These are phyloP conservation scores for Boulengeromyrus knoepffleri DNA, from an alignment of 2,113 vertebrate species.

Conservation along the genomic window DNA sequence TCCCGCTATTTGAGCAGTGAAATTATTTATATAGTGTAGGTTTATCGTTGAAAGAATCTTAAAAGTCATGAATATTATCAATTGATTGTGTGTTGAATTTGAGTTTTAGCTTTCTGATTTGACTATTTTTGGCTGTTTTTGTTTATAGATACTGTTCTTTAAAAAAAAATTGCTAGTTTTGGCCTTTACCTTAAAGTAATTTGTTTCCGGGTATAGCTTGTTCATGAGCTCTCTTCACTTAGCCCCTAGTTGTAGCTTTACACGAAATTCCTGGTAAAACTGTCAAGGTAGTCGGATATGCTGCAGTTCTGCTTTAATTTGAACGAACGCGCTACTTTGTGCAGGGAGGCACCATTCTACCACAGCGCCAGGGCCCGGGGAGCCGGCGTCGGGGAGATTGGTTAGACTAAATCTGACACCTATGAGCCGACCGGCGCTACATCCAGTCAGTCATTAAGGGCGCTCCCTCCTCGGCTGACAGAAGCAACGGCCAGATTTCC, in stretches of 20 bases:
- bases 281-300: neutral
- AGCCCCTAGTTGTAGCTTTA: neutral
- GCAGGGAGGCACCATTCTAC: neutral
- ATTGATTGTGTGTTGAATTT: neutral
- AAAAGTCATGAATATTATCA: neutral
- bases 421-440: neutral
- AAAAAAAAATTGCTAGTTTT: neutral
- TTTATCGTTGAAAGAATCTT: neutral
- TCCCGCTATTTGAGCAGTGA: neutral
- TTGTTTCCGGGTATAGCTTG: neutral
- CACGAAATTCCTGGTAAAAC: neutral
- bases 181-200: neutral
- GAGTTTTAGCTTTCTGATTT: neutral
- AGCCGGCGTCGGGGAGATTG: neutral
- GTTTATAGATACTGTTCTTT: neutral
- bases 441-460: slow-evolving; percentile 2
- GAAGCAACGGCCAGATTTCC: neutral
- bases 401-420: neutral
- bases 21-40: neutral
- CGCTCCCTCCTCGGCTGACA: neutral
- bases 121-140: neutral
- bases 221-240: neutral
- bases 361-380: neutral
- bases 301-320: neutral
- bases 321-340: neutral